Conservation (phyloP, 2,888 invertebrate genomes). For the Thera obeliscata region DNA sequence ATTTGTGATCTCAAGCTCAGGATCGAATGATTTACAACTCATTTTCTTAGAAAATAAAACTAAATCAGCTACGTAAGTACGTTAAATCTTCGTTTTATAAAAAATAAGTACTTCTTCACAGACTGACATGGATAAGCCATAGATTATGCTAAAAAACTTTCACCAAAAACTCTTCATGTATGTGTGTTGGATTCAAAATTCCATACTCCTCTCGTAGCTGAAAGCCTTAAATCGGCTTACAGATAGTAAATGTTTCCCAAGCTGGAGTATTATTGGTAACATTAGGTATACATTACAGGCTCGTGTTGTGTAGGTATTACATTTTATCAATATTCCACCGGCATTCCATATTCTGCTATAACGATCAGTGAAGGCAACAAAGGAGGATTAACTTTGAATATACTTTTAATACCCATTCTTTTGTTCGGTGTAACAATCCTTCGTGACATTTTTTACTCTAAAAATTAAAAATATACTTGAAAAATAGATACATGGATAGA, state of each 20-base stretch:
- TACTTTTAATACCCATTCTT: conserved; percentile 8
- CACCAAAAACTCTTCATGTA: background rate
- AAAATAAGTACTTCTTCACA: too few species aligned
- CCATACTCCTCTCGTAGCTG: background rate
- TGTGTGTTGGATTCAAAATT: conserved; percentile 1
- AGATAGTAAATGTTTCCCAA: conserved; percentile 3
- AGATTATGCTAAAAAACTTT: background rate
- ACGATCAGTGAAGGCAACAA: conserved; percentile 11
- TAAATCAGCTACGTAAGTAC: too few species aligned
- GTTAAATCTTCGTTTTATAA: too few species aligned
- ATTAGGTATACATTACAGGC: background rate
- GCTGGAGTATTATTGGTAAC: conserved; percentile 4
- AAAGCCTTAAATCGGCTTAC: conserved; percentile 1
- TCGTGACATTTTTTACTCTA: too few species aligned
- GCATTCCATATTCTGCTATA: conserved; percentile 3
- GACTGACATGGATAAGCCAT: too few species aligned
- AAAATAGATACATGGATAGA: too few species aligned
- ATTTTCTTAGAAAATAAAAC: too few species aligned
- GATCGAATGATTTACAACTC: too few species aligned
- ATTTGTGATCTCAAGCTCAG: too few species aligned
- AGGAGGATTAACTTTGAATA: conserved; percentile 14
- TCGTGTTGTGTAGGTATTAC: background rate
- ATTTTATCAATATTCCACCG: conserved; percentile 14
- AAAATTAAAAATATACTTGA: too few species aligned
- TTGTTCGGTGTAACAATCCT: background rate